phyloP scores from a whole-genome alignment of 2,888 invertebrate species.

The Ophion obscuratus region DNA sequence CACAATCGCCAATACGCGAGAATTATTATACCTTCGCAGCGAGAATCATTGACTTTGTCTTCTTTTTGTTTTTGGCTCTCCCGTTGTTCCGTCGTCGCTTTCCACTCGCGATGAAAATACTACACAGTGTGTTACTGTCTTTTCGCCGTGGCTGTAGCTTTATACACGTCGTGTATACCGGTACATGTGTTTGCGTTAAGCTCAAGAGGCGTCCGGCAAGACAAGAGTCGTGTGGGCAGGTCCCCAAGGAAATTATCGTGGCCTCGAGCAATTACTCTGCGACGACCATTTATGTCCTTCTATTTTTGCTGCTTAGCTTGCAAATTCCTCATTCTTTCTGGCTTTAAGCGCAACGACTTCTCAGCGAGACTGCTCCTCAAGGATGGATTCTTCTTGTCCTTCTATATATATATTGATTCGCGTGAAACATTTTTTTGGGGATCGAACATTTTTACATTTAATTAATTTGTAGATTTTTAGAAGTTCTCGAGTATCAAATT shows the following conservation, averaged over 20 bases:
- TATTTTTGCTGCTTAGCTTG: slow-evolving; percentile 47
- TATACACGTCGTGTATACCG: slow-evolving; percentile 21
- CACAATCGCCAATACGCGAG: slow-evolving; percentile 57
- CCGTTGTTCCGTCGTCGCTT: slow-evolving; percentile 26
- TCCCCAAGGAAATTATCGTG: slow-evolving; percentile 67
- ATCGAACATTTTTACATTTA: background rate
- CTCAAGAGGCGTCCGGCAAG: slow-evolving; percentile 29
- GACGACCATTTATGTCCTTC: slow-evolving; percentile 56
- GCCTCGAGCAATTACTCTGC: slow-evolving; percentile 64
- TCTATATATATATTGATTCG: background rate
- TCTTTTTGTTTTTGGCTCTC: slow-evolving; percentile 19
- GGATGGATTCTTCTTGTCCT: background rate
- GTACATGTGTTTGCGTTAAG: slow-evolving; percentile 33
- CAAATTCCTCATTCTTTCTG: slow-evolving; percentile 44
- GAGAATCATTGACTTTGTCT: slow-evolving; percentile 22
- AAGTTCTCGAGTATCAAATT: too few species aligned
- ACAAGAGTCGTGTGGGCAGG: slow-evolving; percentile 63
- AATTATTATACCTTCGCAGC: slow-evolving; percentile 54
- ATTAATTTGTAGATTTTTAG: too few species aligned
- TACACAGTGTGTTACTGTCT: slow-evolving; percentile 41
- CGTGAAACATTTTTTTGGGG: background rate
- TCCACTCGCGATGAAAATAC: slow-evolving; percentile 43
- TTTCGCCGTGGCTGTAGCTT: slow-evolving; percentile 6
- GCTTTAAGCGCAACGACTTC: slow-evolving; percentile 25
- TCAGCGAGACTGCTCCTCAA: slow-evolving; percentile 16